These are phyloP conservation scores for Apistogramma diplotaenia DNA, from an alignment of 2,113 vertebrate species.

Conservation along the genomic window DNA sequence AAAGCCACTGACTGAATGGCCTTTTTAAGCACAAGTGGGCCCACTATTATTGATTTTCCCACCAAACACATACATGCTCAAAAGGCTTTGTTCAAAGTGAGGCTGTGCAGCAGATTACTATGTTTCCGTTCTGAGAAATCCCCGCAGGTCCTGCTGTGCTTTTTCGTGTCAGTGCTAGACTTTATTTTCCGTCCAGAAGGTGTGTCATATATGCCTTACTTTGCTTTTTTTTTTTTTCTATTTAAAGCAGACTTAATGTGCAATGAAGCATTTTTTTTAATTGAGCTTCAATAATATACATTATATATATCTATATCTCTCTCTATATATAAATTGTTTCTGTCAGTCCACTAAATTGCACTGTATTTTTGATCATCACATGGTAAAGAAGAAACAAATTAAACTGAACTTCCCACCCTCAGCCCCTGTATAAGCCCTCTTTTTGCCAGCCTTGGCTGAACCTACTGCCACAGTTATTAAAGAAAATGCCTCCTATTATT, in stretches of 20 bases:
- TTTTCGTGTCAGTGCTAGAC: conserved; percentile 69
- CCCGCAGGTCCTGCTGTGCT: conserved; percentile 62
- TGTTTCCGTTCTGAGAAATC: conserved; percentile 64
- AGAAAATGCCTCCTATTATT: conserved; percentile 20
- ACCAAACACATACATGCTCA: conserved; percentile 36
- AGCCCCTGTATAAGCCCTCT: background rate
- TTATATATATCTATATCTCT: conserved; percentile 25
- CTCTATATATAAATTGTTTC: conserved; percentile 33
- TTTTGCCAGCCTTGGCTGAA: conserved; percentile 8
- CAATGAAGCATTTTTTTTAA: conserved; percentile 36
- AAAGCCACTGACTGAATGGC: conserved; percentile 68
- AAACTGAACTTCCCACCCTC: background rate
- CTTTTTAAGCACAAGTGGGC: conserved; percentile 71
- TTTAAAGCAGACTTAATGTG: conserved; percentile 51
- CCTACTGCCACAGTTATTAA: conserved; percentile 8
- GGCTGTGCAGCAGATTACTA: conserved; percentile 67
- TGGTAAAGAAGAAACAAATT: background rate
- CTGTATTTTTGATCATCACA: background rate
- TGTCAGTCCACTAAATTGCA: conserved; percentile 33
- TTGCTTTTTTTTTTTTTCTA: conserved; percentile 46
- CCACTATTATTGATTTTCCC: conserved; percentile 44
- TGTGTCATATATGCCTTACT: conserved; percentile 74
- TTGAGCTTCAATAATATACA: conserved; percentile 37
- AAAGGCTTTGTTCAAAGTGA: conserved; percentile 59
- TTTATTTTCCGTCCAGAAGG: conserved; percentile 63